Evolutionary conservation across 2,888 invertebrate genomes (phyloP), one percentile per base, ranked within the genome.

Genomic region (Nycteola revayana): DNA sequence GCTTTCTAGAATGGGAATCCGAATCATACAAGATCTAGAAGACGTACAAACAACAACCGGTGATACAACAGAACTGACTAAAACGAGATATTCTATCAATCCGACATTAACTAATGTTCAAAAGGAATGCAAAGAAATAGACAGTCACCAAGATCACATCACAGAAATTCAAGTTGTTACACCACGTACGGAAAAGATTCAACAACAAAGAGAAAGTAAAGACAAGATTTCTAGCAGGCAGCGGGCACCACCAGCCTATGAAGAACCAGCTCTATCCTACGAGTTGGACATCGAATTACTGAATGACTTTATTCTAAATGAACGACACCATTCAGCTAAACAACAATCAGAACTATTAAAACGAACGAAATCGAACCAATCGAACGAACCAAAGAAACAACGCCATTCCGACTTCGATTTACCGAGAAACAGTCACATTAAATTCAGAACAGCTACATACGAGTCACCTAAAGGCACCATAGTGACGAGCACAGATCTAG

Each of bases 151-250:
- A 59, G 92, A 92, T 11, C 94, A 93, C 61, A 90, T 94, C 18
- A 94, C 94, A 23, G 94, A 94, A 78, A 94, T 94, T 37, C 93
- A 94, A 75, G 94, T 94, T 0, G 77, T 91, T 1, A 90, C 91
- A 8, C 90, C 91, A 3, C 78, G 81, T 25, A 84, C 69, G 32
- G 90, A 77, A 49, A 81, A 79, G 51, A 51, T 56, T 9, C 47
- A 50, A 7, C 72, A 71, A 44, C 63, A 77, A 31, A 71, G 73
- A 59, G 43, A 71, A 33, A 60, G 49, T 17, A 77, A 74, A 69
- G 75, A 82, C 40, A 85, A 85, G 66, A 61, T 83, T 33, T 60
- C 75, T 20, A 80, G 82, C 47, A 85, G 80, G 48, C 87, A 88
- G 46, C 68, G 87, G 66, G 68, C 68, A 11, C 80, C 83, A 1